Evolutionary conservation across 1,140 invertebrate genomes (phyloP).

Genomic region (Heliconius hermathena): DNA sequence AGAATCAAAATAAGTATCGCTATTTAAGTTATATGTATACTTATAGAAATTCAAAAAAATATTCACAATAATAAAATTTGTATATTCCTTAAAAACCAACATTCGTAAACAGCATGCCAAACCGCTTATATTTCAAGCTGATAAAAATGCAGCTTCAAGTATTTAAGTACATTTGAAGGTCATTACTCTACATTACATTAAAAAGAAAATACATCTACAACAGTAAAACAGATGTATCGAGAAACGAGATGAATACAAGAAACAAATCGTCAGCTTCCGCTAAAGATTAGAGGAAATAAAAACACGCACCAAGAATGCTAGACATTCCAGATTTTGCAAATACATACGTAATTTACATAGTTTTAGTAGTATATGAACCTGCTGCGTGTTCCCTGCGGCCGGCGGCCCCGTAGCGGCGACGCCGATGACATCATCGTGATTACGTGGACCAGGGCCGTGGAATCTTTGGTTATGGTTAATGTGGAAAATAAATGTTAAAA

Average conservation of each 20-base stretch:
- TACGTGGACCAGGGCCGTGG: conserved; percentile 52
- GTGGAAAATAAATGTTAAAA: background rate
- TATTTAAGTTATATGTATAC: too few species aligned
- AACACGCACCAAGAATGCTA: background rate
- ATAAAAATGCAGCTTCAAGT: background rate
- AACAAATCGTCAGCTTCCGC: background rate
- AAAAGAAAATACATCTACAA: background rate
- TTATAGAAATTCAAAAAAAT: background rate
- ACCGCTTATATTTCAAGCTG: background rate
- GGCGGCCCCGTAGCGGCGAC: conserved; percentile 42
- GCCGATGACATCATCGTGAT: conserved; percentile 65
- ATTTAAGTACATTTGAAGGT: background rate
- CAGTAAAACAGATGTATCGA: background rate
- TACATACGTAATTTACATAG: conserved; percentile 13
- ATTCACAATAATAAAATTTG: background rate
- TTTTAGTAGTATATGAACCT: background rate
- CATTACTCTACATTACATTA: background rate
- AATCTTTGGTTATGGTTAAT: conserved; percentile 10
- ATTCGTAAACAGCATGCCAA: background rate
- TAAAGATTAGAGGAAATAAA: background rate
- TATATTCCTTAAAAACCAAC: background rate
- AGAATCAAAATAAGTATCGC: too few species aligned
- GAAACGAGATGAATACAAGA: background rate
- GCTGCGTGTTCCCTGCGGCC: conserved; percentile 23
- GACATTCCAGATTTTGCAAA: conserved; percentile 14